Evolutionary conservation across 2,888 invertebrate species (phyloP).

Genomic region (Epinotia brunnichana): DNA sequence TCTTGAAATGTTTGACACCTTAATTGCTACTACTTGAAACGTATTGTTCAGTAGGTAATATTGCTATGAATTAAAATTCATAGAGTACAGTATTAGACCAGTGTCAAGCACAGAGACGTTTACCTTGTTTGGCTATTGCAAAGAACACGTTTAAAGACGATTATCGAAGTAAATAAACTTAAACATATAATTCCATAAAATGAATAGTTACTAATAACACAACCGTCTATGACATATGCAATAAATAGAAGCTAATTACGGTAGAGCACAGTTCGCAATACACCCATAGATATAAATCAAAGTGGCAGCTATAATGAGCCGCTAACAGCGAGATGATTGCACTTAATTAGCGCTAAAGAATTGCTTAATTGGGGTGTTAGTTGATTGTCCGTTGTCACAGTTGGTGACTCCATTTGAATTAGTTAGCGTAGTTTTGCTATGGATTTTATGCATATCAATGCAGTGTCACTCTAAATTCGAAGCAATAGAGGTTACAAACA

Average conservation of each 20-base stretch:
- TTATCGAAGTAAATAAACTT: neutral
- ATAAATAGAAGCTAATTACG: slow-evolving; percentile 23
- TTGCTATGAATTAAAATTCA: too few species aligned
- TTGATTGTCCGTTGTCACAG: slow-evolving; percentile 18
- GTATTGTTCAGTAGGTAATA: too few species aligned
- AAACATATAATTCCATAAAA: slow-evolving; percentile 4
- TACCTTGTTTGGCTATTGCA: neutral
- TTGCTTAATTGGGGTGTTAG: slow-evolving; percentile 20
- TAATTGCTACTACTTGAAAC: too few species aligned
- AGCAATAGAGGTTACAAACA: too few species aligned
- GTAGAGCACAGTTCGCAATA: slow-evolving; percentile 19
- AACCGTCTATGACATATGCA: slow-evolving; percentile 20
- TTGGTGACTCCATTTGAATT: slow-evolving; percentile 1
- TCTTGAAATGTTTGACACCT: too few species aligned
- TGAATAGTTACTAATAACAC: slow-evolving; percentile 5
- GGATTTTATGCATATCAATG: too few species aligned
- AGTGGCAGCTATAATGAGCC: slow-evolving; percentile 21
- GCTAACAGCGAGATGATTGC: slow-evolving; percentile 25
- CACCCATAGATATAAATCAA: slow-evolving; percentile 26
- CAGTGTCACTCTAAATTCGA: too few species aligned
- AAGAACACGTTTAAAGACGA: neutral
- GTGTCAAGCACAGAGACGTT: too few species aligned
- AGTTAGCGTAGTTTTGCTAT: neutral
- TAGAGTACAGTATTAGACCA: too few species aligned
- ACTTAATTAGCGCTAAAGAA: slow-evolving; percentile 20